These are phyloP conservation scores for Rugalucina vietnamica DNA, from an alignment of 2,888 invertebrate genomes.

Conservation along the genomic window DNA sequence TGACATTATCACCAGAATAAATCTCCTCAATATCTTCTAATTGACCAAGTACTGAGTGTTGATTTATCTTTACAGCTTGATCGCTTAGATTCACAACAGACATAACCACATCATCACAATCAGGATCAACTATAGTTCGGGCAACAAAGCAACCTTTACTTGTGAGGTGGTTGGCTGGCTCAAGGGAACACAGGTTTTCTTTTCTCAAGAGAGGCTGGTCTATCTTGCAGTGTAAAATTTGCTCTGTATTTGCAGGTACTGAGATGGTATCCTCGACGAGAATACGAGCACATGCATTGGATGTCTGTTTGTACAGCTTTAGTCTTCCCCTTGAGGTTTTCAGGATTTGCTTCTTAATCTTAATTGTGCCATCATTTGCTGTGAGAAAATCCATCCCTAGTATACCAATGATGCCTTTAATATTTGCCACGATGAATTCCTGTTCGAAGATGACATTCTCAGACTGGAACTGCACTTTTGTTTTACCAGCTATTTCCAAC, in stretches of 20 bases:
- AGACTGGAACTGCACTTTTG: neutral
- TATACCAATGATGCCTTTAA: neutral
- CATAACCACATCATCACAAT: neutral
- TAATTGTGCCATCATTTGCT: neutral
- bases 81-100: neutral
- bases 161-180: neutral
- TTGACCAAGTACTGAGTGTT: neutral
- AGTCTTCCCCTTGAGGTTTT: neutral
- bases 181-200: neutral
- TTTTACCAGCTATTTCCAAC: neutral
- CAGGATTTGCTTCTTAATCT: neutral
- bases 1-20: neutral
- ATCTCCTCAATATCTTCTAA: neutral
- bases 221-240: neutral
- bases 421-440: neutral
- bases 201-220: neutral
- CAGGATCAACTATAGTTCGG: neutral
- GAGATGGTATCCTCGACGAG: neutral
- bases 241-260: slow-evolving; percentile 9
- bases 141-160: neutral
- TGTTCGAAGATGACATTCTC: neutral
- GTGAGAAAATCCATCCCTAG: slow-evolving; percentile 3
- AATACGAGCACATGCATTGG: neutral
- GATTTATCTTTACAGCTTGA: neutral
- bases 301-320: neutral